Percentiles rank a stretch among this genome's conserved stretches.
These are phyloP conservation scores for Neodiprion lecontei DNA, from an alignment of 1,140 invertebrate species.

Conservation along the genomic window DNA sequence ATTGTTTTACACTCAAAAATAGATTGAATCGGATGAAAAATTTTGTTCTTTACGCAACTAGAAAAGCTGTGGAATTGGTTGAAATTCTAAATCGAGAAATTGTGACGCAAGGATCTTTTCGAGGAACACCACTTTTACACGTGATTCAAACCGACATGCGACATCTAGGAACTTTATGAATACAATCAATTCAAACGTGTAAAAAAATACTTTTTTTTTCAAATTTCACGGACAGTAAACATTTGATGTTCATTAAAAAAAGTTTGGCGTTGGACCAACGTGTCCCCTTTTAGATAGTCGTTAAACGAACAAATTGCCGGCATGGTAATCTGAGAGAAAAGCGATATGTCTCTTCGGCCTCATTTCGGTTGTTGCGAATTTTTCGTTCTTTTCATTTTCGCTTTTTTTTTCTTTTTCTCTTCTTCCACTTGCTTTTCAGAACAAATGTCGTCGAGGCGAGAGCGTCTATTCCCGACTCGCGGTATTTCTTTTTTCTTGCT, in stretches of 20 bases:
- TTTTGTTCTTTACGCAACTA: too few species aligned
- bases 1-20: too few species aligned
- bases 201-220: background rate
- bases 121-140: too few species aligned
- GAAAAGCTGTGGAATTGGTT: too few species aligned
- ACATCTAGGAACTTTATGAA: background rate
- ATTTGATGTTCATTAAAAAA: background rate
- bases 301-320: constrained; percentile 31
- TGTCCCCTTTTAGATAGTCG: constrained; percentile 17
- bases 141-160: too few species aligned
- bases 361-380: background rate
- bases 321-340: constrained; percentile 33
- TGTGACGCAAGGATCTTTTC: too few species aligned
- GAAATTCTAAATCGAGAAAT: too few species aligned
- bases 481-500: background rate
- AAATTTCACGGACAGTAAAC: constrained; percentile 6
- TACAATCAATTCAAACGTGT: background rate
- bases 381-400: background rate
- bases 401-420: background rate
- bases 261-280: background rate
- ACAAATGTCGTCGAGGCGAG: background rate
- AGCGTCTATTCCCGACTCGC: background rate
- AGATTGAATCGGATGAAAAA: too few species aligned
- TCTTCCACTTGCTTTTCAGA: background rate
- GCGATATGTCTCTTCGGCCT: constrained; percentile 3